Evolutionary conservation across 2,113 vertebrate species (phyloP), one percentile per base, ranked within the genome.

Genomic region (Orthonyx spaldingii): DNA sequence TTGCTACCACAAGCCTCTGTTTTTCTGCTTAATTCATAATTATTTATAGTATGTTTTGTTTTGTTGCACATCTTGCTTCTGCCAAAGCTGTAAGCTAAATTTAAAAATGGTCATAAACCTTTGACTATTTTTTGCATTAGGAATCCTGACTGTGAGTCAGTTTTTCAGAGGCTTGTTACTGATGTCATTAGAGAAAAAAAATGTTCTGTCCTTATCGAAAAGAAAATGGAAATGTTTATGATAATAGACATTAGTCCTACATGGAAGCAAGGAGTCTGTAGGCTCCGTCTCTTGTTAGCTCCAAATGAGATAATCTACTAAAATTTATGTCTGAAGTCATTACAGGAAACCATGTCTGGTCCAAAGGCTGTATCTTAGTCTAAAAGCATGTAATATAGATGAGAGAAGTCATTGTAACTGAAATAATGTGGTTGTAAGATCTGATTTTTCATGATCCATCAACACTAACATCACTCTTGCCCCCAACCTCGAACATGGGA

Each of bases 261-360:
- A 78, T 81, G 28, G 52, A 91, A 91, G 59, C 70, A 82, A 53
- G 22, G 65, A 89, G 74, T 76, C 89, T 82, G 61, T 92, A 69
- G 66, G 19, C 89, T 82, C 47, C 88, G 89, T 82, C 86, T 92
- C 77, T 60, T 66, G 22, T 89, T 94, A 91, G 49, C 32, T 95
- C 22, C 49, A 93, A 84, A 96, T 96, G 84, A 95, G 84, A 79
- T 96, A 91, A 95, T 89, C 81, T 57, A 19, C 84, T 85, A 66
- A 81, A 84, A 89, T 94, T 93, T 89, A 87, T 90, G 74, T 75
- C 81, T 89, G 87, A 69, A 91, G 74, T 91, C 74, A 94, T 93
- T 94, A 85, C 23, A 61, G 85, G 70, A 84, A 93, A 15, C 28
- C 33, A 46, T 55, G 41, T 91, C 91, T 93, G n/a, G 50, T 94